Evolutionary conservation across 2,797 vertebrate species (phyloP), one percentile per base, ranked within the genome.

Genomic region (Periparus ater): DNA sequence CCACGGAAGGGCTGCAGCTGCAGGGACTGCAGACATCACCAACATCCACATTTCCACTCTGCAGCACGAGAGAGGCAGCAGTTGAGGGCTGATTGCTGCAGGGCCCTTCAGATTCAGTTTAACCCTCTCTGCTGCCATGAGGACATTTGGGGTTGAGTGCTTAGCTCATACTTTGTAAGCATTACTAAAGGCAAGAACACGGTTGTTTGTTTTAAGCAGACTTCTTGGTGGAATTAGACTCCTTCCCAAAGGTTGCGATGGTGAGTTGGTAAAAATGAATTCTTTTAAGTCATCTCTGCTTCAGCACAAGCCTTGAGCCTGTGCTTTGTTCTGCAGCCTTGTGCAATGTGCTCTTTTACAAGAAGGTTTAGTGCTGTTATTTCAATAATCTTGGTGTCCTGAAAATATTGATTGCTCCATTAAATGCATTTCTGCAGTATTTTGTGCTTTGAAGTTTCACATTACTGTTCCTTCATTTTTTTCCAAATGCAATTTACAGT

Each of bases 41-140:
- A 78, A 66, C 70, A 84, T 75, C 92, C 76, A 4, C 9, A 95
- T 83, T 94, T 92, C 92, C 89, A 92, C 79, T 21, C 1, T 19
- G 72, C 72, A 85, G 78, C 86, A 92, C 88, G 74, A 58, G 82
- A 92, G 29, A 47, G 78, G 63, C 63, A 96, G 54, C 70, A 58
- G 76, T 36, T 26, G 36, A 58, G 40, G 40, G 25, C 88, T 36
- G 65, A 87, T 11, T 47, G 85, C 93, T 94, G 84, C 89, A 91
- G 74, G 72, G 71, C 44, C 72, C 73, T 75, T 65, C 79, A 63
- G 48, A 71, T 16, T 45, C 71, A 94, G 32, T 90, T 95, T 95
- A 95, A 92, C 89, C 70, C 92, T 63, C 82, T 48, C 89, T 53
- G 32, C 12, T 66, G 50, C 25, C 62, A 88, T 23, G 71, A 93